Base-by-base conservation (phyloP, 2,888 invertebrate species). In the Rhamphomyia laevipes region DNA sequence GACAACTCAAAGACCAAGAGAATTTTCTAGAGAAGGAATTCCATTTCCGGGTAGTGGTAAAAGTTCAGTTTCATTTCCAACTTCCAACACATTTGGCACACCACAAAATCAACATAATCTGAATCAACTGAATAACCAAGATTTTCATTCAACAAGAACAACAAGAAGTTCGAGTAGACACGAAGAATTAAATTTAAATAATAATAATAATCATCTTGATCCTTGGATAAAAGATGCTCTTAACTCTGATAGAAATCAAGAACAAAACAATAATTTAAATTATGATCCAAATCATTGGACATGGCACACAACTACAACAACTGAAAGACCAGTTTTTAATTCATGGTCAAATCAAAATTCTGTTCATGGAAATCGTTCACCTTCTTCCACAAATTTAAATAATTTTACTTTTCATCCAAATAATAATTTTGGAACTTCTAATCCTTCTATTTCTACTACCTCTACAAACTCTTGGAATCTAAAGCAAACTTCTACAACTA, bases 31-130 rank as follows among this genome's bases (percentile, higher is more conserved):
- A 40, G 47, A 41, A 3, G n/a, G n/a, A n/a, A n/a, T n/a, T n/a
- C n/a, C 15, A 33, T n/a, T 30, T 44, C 15, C 44, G 13, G 57
- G 54, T 10, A 54, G 52, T 31, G 18, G 48, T 51, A 42, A 6
- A 42, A 9, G 35, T 13, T 18, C 13, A 48, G 51, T 18, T 46
- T 35, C 30, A 35, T 49, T 46, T 46, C 51, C 38, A 49, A 43
- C 16, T 46, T 49, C 31, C 52, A 21, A 43, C 50, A 46, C n/a
- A 47, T 40, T 18, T 46, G 40, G 10, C n/a, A n/a, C n/a, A n/a
- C n/a, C n/a, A 21, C 21, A 30, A 45, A 2, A n/a, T 13, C n/a
- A 13, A 16, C n/a, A 48, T 48, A 16, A 15, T 23, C 2, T 12
- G 45, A 11, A 11, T 15, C 1, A 27, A 47, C 12, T 38, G 38